A percentile compares a stretch with the other conserved stretches of the same genome.
These are phyloP conservation scores for Aricia artaxerxes DNA, from an alignment of 2,888 invertebrate species.

Conservation along the genomic window DNA sequence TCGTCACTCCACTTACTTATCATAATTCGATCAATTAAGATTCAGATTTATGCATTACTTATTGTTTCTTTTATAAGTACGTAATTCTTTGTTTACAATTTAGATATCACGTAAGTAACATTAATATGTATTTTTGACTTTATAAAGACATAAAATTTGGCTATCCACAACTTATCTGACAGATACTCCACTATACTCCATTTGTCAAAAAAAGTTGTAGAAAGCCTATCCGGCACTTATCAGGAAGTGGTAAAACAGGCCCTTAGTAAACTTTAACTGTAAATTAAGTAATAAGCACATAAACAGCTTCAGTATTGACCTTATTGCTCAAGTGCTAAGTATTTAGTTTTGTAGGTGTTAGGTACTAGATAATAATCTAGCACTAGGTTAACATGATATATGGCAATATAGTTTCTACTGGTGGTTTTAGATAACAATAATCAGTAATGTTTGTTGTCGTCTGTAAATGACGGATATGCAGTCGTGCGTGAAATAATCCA, in stretches of 20 bases:
- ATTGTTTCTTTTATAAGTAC: background rate
- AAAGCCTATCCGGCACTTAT: too few species aligned
- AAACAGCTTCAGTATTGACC: background rate
- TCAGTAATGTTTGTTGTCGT: background rate
- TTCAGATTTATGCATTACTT: background rate
- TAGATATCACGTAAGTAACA: background rate
- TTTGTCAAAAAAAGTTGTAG: too few species aligned
- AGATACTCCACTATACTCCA: too few species aligned
- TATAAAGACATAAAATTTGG: background rate
- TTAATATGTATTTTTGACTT: background rate
- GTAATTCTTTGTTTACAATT: background rate
- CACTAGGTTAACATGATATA: background rate
- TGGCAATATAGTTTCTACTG: background rate
- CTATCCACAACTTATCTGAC: too few species aligned
- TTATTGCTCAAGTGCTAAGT: background rate
- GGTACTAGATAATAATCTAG: background rate
- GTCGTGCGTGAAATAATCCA: background rate
- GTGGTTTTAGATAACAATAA: background rate
- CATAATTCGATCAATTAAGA: background rate
- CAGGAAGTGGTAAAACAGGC: too few species aligned
- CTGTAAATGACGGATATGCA: background rate
- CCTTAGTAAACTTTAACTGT: background rate
- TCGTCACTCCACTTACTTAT: slow-evolving; percentile 21
- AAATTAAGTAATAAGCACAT: background rate
- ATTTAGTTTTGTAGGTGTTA: background rate